These are phyloP conservation scores for Pegoplata infirma DNA, from an alignment of 2,888 invertebrate species.

Conservation along the genomic window DNA sequence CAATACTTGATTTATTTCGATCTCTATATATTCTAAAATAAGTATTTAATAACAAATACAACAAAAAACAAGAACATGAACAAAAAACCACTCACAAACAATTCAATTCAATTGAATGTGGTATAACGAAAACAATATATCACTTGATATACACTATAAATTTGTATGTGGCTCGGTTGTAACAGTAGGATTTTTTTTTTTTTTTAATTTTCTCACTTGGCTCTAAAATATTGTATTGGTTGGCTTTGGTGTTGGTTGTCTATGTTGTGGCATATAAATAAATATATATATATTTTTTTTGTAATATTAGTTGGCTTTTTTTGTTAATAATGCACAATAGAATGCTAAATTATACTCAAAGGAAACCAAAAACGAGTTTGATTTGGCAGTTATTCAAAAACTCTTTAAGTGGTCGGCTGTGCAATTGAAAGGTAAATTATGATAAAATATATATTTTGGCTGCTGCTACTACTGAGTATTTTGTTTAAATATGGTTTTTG, in stretches of 20 bases:
- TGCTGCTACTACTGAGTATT: not conserved
- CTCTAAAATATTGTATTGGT: conserved; percentile 36
- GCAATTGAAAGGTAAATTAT: conserved; percentile 31
- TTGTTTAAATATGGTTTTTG: not conserved
- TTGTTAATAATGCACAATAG: not conserved
- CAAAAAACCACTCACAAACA: not conserved
- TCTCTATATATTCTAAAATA: not conserved
- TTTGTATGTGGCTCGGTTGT: not conserved
- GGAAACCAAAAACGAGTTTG: not conserved
- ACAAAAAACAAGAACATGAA: not conserved
- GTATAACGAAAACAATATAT: conserved; percentile 32
- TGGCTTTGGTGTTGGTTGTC: not conserved
- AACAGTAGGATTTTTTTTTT: conserved; percentile 34
- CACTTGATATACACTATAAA: conserved; percentile 12
- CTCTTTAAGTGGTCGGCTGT: conserved; percentile 18
- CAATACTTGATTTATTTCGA: conserved; percentile 13
- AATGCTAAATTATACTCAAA: conserved; percentile 1
- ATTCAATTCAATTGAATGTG: conserved; percentile 25
- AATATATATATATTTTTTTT: not conserved
- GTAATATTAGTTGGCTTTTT: too few species aligned
- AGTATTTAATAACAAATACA: not conserved
- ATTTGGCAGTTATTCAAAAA: conserved; percentile 32
- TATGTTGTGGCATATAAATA: not conserved
- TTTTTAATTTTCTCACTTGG: conserved; percentile 29
- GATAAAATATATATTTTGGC: not conserved